phyloP scores from a whole-genome alignment of 2,113 vertebrate genomes.

The Rhodinocichla rosea region DNA sequence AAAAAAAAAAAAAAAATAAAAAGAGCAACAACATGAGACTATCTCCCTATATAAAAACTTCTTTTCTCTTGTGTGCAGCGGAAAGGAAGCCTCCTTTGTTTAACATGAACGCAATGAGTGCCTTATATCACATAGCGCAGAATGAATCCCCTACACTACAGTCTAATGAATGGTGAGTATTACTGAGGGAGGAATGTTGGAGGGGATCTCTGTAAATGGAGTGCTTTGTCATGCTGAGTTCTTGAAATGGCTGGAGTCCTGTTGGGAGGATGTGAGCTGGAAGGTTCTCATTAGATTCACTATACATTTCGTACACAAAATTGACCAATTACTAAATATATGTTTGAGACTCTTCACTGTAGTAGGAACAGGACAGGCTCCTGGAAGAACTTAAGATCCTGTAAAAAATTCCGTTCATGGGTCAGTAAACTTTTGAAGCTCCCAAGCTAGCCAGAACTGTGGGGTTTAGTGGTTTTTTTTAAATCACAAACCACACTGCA shows the following conservation, averaged over 20 bases:
- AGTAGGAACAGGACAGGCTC: neutral
- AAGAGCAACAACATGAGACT: neutral
- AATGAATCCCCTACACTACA: constrained; percentile 96
- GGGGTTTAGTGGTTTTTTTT: neutral
- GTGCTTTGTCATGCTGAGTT: constrained; percentile 40
- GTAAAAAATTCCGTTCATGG: neutral
- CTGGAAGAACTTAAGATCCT: neutral
- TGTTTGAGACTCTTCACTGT: neutral
- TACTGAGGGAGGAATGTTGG: constrained; percentile 19
- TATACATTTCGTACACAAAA: neutral
- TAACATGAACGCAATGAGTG: constrained; percentile 99
- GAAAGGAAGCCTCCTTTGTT: constrained; percentile 99
- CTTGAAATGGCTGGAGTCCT: constrained; percentile 50
- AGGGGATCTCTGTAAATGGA: constrained; percentile 48
- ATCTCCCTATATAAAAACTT: constrained; percentile 29
- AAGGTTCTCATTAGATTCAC: constrained; percentile 4
- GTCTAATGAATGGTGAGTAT: constrained; percentile 97
- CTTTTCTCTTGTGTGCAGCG: constrained; percentile 78
- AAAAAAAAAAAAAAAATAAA: neutral
- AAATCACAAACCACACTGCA: constrained; percentile 7
- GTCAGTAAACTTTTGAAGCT: neutral
- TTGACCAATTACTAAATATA: neutral
- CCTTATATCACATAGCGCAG: constrained; percentile 99
- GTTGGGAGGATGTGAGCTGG: constrained; percentile 40
- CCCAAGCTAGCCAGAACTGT: neutral